Percentiles rank a stretch among this genome's conserved stretches.
These are phyloP conservation scores for Cossypha polioptera DNA, from an alignment of 2,797 vertebrate species.

Conservation along the genomic window DNA sequence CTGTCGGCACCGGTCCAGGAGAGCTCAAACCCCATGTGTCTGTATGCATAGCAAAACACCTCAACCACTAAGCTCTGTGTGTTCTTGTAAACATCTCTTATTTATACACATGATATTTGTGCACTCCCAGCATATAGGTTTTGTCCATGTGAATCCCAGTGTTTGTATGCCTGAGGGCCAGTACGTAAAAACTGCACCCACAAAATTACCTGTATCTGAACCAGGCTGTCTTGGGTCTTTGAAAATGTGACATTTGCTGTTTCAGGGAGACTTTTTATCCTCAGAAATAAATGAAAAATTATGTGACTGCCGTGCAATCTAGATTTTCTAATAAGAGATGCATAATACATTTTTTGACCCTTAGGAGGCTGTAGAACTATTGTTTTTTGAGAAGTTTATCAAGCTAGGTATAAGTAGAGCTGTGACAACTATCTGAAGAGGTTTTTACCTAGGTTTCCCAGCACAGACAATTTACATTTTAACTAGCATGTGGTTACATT, in stretches of 20 bases:
- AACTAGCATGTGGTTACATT: slow-evolving; percentile 63
- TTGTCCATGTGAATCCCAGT: neutral
- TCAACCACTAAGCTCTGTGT: neutral
- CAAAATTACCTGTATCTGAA: neutral
- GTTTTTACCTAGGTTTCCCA: slow-evolving; percentile 47
- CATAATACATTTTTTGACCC: neutral
- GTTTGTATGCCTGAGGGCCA: neutral
- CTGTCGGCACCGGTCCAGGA: neutral
- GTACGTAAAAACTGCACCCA: neutral
- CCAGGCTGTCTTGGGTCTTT: neutral
- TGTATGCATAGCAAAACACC: neutral
- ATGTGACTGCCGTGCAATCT: neutral
- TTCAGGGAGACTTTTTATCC: neutral
- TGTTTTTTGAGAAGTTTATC: neutral
- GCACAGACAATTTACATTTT: slow-evolving; percentile 67
- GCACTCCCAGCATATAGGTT: neutral
- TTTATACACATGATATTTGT: neutral
- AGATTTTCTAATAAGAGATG: neutral
- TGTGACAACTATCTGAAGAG: slow-evolving; percentile 24
- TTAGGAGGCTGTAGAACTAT: neutral
- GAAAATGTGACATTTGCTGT: neutral
- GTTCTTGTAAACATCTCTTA: slow-evolving; percentile 1
- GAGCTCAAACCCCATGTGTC: neutral
- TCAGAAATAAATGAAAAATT: neutral
- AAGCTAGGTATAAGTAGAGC: neutral